Base-by-base conservation (phyloP, 2,113 vertebrate genomes). In the Thinocorus orbignyianus region DNA sequence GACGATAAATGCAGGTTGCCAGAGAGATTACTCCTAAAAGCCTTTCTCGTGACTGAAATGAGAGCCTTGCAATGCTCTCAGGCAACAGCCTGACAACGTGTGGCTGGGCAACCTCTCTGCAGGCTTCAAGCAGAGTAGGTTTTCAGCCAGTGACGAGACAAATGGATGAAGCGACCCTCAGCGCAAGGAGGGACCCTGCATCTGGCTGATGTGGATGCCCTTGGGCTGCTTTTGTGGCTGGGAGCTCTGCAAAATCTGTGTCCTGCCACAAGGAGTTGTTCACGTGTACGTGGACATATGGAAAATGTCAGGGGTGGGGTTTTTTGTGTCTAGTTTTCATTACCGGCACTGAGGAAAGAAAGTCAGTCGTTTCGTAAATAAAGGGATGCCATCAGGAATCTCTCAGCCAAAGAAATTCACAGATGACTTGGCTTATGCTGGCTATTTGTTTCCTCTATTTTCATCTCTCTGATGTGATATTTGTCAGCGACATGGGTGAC, bases 201-300 rank as follows among this genome's bases (percentile, higher is more conserved):
- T 16, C 37, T 64, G 61, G 39, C 54, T 0, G 2, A 17, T 2
- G 0, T 1, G 1, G 68, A 17, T n/a, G 23, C 37, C 55, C 61
- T 62, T 22, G 26, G 42, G 54, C 81, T 85, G 35, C 48, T 68
- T 51, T 44, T 1, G 2, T 73, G 65, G 58, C 46, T 15, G 17
- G 22, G 28, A 65, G 31, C n/a, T 42, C 73, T n/a, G 69, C 4
- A 9, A 46, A 66, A 62, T 42, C 46, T 25, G 17, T 30, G 58
- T 64, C 25, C 74, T 79, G 37, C n/a, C 57, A 6, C 23, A 28
- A 61, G 71, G 28, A 72, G 64, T 24, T n/a, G 39, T 22, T 79
- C 57, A 41, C 19, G 5, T 0, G 0, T 17, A 9, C 1, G 0
- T 10, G 23, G 41, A 22, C 44, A 13, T 20, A 55, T 20, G 30